Percentiles rank a stretch among this genome's conserved stretches.
Evolutionary conservation across 2,888 invertebrate genomes (phyloP).

Genomic region (Suillia variegata): DNA sequence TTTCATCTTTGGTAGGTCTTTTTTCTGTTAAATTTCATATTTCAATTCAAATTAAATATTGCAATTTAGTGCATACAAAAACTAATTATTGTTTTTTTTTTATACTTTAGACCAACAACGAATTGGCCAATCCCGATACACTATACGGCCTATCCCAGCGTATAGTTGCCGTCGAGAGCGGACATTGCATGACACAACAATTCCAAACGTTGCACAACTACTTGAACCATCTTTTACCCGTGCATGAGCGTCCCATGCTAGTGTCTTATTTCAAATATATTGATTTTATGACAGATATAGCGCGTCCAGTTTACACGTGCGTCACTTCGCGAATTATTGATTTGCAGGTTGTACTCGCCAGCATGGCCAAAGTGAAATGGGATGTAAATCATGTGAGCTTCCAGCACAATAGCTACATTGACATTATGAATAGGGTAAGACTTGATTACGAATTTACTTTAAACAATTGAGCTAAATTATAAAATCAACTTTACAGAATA

Average conservation of each 20-base stretch:
- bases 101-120: slow-evolving; percentile 66
- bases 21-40: not conserved
- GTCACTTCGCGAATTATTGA: slow-evolving; percentile 83
- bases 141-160: slow-evolving; percentile 84
- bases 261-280: slow-evolving; percentile 68
- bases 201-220: slow-evolving; percentile 83
- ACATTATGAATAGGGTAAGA: slow-evolving; percentile 71
- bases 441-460: not conserved
- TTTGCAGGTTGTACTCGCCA: slow-evolving; percentile 73
- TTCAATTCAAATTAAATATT: not conserved
- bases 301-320: slow-evolving; percentile 85
- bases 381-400: slow-evolving; percentile 93
- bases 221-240: slow-evolving; percentile 80
- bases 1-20: slow-evolving; percentile 55
- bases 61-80: not conserved
- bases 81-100: too few species aligned
- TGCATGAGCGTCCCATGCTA: slow-evolving; percentile 71
- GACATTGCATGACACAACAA: slow-evolving; percentile 87
- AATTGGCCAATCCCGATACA: slow-evolving; percentile 71
- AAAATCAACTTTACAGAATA: slow-evolving; percentile 50
- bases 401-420: slow-evolving; percentile 89
- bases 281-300: slow-evolving; percentile 66
- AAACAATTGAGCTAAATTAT: not conserved
- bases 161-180: slow-evolving; percentile 90
- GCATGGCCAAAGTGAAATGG: slow-evolving; percentile 96